Evolutionary conservation across 2,797 vertebrate genomes (phyloP), one percentile per base, ranked within the genome.

Genomic region (Xiphorhynchus erythropygius): DNA sequence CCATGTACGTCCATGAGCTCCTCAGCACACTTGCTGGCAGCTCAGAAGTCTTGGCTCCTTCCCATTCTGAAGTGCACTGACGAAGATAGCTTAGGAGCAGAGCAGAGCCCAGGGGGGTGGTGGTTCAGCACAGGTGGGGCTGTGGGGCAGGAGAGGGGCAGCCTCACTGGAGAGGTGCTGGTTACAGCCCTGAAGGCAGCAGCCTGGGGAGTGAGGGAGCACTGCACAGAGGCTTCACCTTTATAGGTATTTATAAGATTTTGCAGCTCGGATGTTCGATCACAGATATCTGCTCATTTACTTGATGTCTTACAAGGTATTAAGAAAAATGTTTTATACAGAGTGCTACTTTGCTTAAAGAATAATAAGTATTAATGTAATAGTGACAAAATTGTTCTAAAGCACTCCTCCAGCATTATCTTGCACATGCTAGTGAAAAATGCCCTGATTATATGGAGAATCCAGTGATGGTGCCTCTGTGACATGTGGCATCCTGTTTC

Each of bases 41-140:
- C 69, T 64, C 47, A 5, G 2, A 56, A 37, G 8, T 15, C 41
- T 56, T 30, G 37, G 42, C 52, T 81, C 6, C 1, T 41, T 68
- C 49, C 41, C 6, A 1, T 27, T 47, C 41, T 18, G 21, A 55
- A 64, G 64, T 28, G 28, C 28, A 52, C 57, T 60, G 57, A 7
- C 1, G 4, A 74, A 47, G n/a, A 25, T 4, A 39, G 28, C 1
- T 52, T 4, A 3, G 10, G 2, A 2, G 2, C 18, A 27, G 60
- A 46, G 76, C 53, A 37, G 77, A 53, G 76, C 3, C 78, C 46
- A n/a, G 41, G 24, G 56, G 52, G 24, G 13, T 11, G 37, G 10
- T 23, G 46, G 16, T 49, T 11, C 11, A 4, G 13, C 39, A 35
- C 23, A 18, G 63, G 3, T 30, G 60, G n/a, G 67, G 35, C 52